These are phyloP conservation scores for Zenarchopterus dispar DNA, from an alignment of 2,797 vertebrate genomes.

Conservation along the genomic window DNA sequence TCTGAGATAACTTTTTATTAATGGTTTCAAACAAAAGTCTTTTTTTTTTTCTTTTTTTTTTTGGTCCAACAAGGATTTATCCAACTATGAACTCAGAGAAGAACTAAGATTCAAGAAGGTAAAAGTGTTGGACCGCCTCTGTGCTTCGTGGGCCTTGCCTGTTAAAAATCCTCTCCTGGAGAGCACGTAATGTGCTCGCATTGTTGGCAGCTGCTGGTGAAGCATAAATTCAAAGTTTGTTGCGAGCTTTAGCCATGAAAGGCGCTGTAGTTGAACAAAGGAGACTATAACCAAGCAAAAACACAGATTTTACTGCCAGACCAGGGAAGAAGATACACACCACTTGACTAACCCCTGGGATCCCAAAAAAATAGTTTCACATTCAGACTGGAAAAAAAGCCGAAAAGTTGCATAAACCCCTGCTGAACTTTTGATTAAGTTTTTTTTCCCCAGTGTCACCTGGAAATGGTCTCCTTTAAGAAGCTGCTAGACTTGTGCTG, in stretches of 20 bases:
- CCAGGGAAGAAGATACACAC: background rate
- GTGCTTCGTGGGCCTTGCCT: no score
- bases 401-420: background rate
- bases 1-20: no score
- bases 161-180: conserved; percentile 6
- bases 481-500: no score
- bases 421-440: no score
- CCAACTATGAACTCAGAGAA: background rate
- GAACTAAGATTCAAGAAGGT: no score
- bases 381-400: background rate
- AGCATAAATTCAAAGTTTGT: conserved; percentile 29
- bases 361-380: background rate
- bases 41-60: no score
- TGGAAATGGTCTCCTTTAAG: no score
- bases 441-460: no score
- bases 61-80: background rate
- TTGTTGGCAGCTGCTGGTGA: conserved; percentile 8
- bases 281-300: conserved; percentile 5
- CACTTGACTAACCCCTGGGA: background rate
- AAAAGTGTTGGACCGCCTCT: background rate
- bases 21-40: no score
- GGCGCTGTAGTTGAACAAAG: conserved; percentile 3
- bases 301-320: background rate
- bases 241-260: conserved; percentile 25
- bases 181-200: conserved; percentile 12